Base-by-base conservation (phyloP, 1,140 invertebrate species). In the Macrobrachium nipponense region DNA sequence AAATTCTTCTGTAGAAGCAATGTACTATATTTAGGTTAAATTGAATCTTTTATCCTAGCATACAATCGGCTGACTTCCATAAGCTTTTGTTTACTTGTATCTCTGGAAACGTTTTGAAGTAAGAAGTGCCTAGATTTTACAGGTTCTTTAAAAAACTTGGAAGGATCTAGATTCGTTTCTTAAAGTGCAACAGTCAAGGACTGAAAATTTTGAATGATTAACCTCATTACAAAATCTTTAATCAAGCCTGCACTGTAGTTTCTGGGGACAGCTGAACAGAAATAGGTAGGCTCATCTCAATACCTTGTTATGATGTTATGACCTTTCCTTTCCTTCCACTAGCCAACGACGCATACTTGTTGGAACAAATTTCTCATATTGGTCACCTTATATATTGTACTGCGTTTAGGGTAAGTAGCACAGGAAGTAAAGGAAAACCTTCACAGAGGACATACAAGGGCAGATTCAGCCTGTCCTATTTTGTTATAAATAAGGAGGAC, bases 141-240 rank as follows among this genome's bases (percentile, higher is more conserved):
- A 76, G 51, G 73, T 23, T 76, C 73, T 76, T 44, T 51, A 76
- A 76, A 76, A 11, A 76, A 14, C 27, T 76, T 76, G 8, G 73
- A 76, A 17, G 73, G 73, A 76, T 76, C 73, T 76, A 18, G 73
- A 76, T 76, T 76, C 7, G 73, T 44, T 11, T 4, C 73, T 51
- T 76, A 44, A 44, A 76, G 5, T 76, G 73, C 73, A n/a, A 10
- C 23, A 76, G 6, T 76, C 44, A 76, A 51, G 73, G 73, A 11
- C 43, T 76, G 6, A 76, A 5, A 76, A 76, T 76, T 76, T 7
- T 76, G 73, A 44, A 36, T 76, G 44, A 51, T 23, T 72, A 72
- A 72, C 68, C 7, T 27, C 68, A 36, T 36, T 36, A 36, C 27
- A 36, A 2, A 36, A 36, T 36, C 27, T 36, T 36, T 36, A 36